Evolutionary conservation across 2,113 vertebrate species (phyloP).

Genomic region (Gallinago media): DNA sequence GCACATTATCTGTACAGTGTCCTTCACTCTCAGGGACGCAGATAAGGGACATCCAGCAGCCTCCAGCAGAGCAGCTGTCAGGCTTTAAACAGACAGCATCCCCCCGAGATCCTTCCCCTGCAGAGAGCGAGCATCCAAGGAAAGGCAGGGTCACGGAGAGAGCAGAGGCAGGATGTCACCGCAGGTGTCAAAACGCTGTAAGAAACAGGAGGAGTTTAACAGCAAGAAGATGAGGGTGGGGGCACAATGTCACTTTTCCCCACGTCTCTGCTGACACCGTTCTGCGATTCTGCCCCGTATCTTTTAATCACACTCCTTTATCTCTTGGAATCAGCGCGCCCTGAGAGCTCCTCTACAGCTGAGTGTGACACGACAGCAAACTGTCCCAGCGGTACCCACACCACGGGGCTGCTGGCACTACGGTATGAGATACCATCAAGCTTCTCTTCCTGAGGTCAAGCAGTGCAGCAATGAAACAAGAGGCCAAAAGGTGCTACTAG

Average conservation of each 20-base stretch:
- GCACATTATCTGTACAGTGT: not conserved
- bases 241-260: not conserved
- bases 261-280: not conserved
- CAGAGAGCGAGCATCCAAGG: not conserved
- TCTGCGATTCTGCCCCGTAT: rapidly evolving
- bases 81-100: not conserved
- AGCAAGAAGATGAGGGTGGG: rapidly evolving
- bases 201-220: not conserved
- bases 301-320: not conserved
- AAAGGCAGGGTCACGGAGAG: not conserved
- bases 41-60: not conserved
- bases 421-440: not conserved
- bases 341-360: not conserved
- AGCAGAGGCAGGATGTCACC: not conserved
- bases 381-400: rapidly evolving
- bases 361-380: not conserved
- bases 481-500: not conserved
- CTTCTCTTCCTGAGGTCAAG: not conserved
- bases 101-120: not conserved
- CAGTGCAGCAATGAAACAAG: not conserved
- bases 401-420: not conserved
- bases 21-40: not conserved
- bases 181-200: not conserved
- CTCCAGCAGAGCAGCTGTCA: not conserved
- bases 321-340: not conserved